Base-by-base conservation (phyloP, 1,140 invertebrate species). In the Venustaconcha ellipsiformis region DNA sequence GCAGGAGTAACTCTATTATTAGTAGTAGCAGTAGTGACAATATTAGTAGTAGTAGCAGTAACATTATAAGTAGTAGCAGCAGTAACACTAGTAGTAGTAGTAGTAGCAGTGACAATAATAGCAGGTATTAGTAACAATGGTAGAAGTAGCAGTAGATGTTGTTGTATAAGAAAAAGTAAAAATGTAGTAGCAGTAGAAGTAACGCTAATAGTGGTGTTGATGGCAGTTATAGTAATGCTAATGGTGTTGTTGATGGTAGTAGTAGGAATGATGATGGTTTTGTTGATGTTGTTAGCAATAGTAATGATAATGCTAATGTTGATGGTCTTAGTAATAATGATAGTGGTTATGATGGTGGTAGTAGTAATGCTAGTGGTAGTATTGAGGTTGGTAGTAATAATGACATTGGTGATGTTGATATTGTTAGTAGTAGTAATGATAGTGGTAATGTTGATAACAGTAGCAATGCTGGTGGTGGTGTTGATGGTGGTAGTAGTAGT, bases 321-420 rank as follows among this genome's bases (percentile, higher is more conserved):
- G 55, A 14, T 70, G 23, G 57, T n/a, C 1, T 4, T 57, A 70
- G 69, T 59, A 60, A 0, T n/a, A 58, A 23, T 59, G 18, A 1
- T 70, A 70, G 68, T 70, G 26, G 15, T 70, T n/a, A n/a, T n/a
- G n/a, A n/a, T 70, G 23, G 57, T n/a, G n/a, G 57, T 57, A 70
- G 69, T 59, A 60, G 13, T n/a, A 58, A 23, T 59, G 18, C 14
- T 70, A 70, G 68, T 70, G 26, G 15, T 70, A 56, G 69, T 60
- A 23, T 12, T 59, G 60, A 58, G 58, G 59, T 5, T 57, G 59
- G 57, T 15, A 2, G 11, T 57, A 70, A 56, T 59, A 60, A 11
- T 70, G 23, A 58, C 26, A 58, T 14, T 60, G 60, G 69, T 30
- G 55, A 0, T 18, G 20, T 13, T 26, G 20, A n/a, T 18, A 57